These are phyloP conservation scores for Acrocephalus arundinaceus DNA, from an alignment of 2,113 vertebrate species.

Conservation along the genomic window DNA sequence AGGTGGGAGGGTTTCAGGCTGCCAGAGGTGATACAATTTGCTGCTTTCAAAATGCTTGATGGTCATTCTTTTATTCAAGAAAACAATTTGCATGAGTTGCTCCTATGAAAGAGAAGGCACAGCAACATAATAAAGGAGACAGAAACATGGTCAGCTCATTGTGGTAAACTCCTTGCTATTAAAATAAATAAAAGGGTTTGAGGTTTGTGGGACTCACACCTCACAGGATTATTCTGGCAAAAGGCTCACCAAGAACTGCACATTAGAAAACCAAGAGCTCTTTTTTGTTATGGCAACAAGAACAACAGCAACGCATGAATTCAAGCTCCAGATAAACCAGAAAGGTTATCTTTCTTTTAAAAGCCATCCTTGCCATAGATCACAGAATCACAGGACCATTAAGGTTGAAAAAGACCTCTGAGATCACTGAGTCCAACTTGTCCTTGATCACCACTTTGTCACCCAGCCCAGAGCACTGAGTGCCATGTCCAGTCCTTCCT, in stretches of 20 bases:
- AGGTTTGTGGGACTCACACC: neutral
- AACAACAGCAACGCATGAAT: neutral
- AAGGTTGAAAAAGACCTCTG: neutral
- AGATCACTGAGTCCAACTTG: rapidly evolving
- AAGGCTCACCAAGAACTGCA: neutral
- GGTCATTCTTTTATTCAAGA: neutral
- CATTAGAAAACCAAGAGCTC: neutral
- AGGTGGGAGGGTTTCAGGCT: neutral
- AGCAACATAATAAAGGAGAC: neutral
- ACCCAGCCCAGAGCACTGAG: neutral
- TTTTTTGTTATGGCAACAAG: constrained; percentile 30
- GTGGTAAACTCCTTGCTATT: neutral
- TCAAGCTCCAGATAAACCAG: neutral
- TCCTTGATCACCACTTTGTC: neutral
- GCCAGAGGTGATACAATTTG: neutral
- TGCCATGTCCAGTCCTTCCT: rapidly evolving
- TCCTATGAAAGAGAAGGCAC: neutral
- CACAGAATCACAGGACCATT: neutral
- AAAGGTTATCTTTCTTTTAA: constrained; percentile 2
- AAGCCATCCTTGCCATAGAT: neutral
- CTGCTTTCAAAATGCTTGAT: neutral
- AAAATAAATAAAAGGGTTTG: constrained; percentile 26
- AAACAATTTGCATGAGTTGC: neutral
- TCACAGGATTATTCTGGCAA: neutral
- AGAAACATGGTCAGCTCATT: neutral